Base-by-base conservation (phyloP, 2,113 vertebrate genomes). In the Crotalus viridis region DNA sequence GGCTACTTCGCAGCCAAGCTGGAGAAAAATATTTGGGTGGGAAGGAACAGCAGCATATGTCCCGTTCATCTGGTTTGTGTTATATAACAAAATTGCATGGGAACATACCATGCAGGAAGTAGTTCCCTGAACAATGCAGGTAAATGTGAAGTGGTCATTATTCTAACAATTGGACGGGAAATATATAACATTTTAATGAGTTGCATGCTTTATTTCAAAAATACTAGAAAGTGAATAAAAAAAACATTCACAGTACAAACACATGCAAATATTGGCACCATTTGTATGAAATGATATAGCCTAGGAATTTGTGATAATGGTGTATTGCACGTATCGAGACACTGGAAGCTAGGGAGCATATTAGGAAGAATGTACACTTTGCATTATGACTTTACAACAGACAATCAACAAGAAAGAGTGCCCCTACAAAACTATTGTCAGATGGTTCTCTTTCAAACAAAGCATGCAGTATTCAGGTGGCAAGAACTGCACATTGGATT, bases 331-430 rank as follows among this genome's bases (percentile, higher is more conserved):
- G n/a, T 52, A 0, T 94, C 92, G 21, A 93, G 94, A 94, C 13
- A 81, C 4, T 12, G 52, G 85, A 96, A 93, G 92, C 74, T 88
- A 91, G 85, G 94, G 95, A 69, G 91, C 85, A 93, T 93, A 96
- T 92, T 93, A 91, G 95, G 26, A 90, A 94, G 87, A 0, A 87
- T 39, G 87, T 93, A 95, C 92, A 91, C 55, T n/a, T 61, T 90
- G 89, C 24, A 94, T 91, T 92, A 89, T 43, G 57, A 91, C 52
- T 85, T 95, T 55, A 48, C 93, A 8, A 5, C 91, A 95, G 92
- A 17, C 74, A 95, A 57, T 93, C 24, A 55, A 48, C 59, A 59
- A 92, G 59, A 10, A 57, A 7, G 15, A 94, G 59, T 93, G 56
- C 85, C 93, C 56, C 85, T 2, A 55, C 92, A 90, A 94, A 95